Base-by-base conservation (phyloP, 2,888 invertebrate genomes). In the Sinhomidia bicolor region DNA sequence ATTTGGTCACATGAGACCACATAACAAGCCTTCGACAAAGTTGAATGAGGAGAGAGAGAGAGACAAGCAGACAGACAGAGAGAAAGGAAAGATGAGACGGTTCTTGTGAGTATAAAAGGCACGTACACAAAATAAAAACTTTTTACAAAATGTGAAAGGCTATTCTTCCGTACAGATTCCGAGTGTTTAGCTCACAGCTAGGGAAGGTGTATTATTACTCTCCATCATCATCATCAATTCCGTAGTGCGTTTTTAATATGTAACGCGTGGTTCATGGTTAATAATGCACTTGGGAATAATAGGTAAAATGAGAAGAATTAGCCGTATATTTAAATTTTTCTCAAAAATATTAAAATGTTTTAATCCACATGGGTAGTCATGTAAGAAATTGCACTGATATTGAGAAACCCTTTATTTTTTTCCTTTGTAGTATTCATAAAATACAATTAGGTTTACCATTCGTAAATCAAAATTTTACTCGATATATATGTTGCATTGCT, bases 1-100 rank as follows among this genome's bases (percentile, higher is more conserved):
- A 88, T 89, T 91, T 90, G 88, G 90, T 90, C 89, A 90, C 89
- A 89, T 85, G 88, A 86, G 81, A 86, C 71, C 74, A 71, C 71
- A 51, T 74, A 86, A 74, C 68, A 80, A 71, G 32, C 54, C 1
- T 82, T 82, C 78, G 82, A 76, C 26, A 81, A 62, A 62, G 65
- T 76, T 65, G 26, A 32, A 87, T 17, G 41, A 26, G 74, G 44
- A 80, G 44, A 47, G 23, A 65, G 29, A 57, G 76, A 76, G 54
- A n/a, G n/a, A n/a, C n/a, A n/a, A n/a, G n/a, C n/a, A n/a, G n/a
- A n/a, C n/a, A 74, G 60, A 74, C 41, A 60, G 20, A 41, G 10
- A 71, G 44, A 79, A 57, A 74, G 74, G 68, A 68, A 85, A 76
- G 47, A 85, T 62, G 84, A 78, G 85, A 85, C 47, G 76, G 20